Evolutionary conservation across 2,113 vertebrate species (phyloP).

Genomic region (Crocuta crocuta): DNA sequence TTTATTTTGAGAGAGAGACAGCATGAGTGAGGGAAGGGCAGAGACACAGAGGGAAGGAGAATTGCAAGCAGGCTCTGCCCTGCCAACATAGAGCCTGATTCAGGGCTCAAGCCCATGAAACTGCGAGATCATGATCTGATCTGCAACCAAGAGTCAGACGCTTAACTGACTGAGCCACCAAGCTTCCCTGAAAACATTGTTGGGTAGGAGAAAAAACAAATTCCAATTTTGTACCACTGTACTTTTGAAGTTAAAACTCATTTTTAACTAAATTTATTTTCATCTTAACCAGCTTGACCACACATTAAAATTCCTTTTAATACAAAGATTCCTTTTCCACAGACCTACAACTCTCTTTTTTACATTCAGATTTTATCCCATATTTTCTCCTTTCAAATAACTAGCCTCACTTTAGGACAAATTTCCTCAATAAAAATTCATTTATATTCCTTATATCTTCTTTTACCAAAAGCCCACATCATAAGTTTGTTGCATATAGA

Average conservation of each 20-base stretch:
- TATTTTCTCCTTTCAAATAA: background rate
- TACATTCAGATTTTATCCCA: background rate
- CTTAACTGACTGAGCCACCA: background rate
- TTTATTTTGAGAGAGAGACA: background rate
- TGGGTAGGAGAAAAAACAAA: no score
- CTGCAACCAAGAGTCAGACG: background rate
- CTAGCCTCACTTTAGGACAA: background rate
- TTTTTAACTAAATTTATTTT: background rate
- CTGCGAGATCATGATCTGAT: background rate
- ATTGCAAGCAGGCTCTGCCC: background rate
- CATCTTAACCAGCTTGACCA: background rate
- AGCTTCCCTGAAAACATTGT: background rate
- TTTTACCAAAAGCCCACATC: background rate
- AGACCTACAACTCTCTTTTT: background rate
- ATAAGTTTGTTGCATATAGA: background rate
- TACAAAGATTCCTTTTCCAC: background rate
- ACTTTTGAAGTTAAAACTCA: background rate
- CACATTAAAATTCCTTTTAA: background rate
- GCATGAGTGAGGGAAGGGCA: background rate
- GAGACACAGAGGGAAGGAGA: background rate
- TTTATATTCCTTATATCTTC: background rate
- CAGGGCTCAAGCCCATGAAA: background rate
- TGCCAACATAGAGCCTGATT: background rate
- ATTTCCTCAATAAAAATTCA: background rate
- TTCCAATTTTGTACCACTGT: no score